Evolutionary conservation across 2,113 vertebrate genomes (phyloP).

Genomic region (Grammomys dolichurus): DNA sequence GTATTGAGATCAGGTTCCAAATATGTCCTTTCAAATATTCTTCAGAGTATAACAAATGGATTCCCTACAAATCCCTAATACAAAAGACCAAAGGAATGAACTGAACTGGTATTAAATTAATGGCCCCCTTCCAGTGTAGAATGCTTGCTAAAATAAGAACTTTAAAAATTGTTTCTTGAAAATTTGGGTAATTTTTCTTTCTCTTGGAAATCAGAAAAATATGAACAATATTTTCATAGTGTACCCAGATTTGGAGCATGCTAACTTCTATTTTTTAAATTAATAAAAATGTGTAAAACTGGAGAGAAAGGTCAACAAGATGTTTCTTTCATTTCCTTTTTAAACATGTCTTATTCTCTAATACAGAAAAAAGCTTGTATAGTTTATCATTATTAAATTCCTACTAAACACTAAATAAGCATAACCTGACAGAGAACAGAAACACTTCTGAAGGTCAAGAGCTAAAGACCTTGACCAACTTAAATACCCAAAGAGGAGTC

Average conservation of each 20-base stretch:
- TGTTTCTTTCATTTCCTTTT: not conserved
- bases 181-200: not conserved
- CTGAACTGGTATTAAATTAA: not conserved
- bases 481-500: not conserved
- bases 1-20: not conserved
- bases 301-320: not conserved
- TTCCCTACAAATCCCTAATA: not conserved
- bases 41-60: not conserved
- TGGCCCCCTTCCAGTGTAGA: no score
- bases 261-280: not conserved
- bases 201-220: constrained; percentile 14
- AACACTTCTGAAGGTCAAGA: not conserved
- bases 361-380: not conserved
- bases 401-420: not conserved
- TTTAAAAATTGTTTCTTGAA: not conserved
- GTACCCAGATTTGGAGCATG: not conserved
- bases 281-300: not conserved
- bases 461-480: not conserved
- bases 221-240: not conserved
- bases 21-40: not conserved
- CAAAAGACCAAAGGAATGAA: not conserved
- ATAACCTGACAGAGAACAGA: not conserved
- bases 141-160: not conserved
- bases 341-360: not conserved
- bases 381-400: not conserved